Percentiles rank a stretch among this genome's conserved stretches.
phyloP scores from a whole-genome alignment of 2,888 invertebrate species.

The Deilephila porcellus region DNA sequence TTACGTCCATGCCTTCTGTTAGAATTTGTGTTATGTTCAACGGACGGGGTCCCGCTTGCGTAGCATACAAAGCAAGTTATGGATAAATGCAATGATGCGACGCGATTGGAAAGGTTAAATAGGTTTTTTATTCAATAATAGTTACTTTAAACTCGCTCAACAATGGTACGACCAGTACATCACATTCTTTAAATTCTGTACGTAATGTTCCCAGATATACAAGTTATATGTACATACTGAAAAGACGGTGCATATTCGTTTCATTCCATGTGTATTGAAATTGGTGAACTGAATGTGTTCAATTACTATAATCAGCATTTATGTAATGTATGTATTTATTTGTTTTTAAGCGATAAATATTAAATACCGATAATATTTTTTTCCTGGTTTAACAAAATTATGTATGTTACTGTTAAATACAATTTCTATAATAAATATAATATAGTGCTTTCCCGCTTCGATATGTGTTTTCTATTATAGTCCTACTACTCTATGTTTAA shows the following conservation, averaged over 20 bases:
- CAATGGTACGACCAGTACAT: conserved; percentile 21
- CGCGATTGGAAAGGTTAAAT: conserved; percentile 51
- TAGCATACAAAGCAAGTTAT: conserved; percentile 61
- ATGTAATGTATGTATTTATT: too few relatives aligned
- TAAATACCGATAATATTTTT: too few relatives aligned
- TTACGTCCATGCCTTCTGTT: conserved; percentile 1
- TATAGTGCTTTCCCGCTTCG: too few relatives aligned
- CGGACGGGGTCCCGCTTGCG: conserved; percentile 44
- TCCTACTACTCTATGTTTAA: too few relatives aligned
- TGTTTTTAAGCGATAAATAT: too few relatives aligned
- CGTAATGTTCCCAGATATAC: background rate
- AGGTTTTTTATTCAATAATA: conserved; percentile 37
- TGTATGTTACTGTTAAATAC: too few relatives aligned
- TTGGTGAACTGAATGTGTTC: background rate
- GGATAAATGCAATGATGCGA: conserved; percentile 55
- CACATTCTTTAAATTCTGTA: conserved; percentile 19
- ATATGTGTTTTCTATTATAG: too few relatives aligned
- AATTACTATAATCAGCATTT: background rate
- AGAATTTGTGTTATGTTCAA: conserved; percentile 27
- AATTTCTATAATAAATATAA: too few relatives aligned
- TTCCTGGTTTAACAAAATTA: too few relatives aligned
- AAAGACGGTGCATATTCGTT: background rate
- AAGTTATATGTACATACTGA: background rate
- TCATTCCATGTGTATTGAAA: background rate
- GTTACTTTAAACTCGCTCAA: conserved; percentile 31